phyloP scores from a whole-genome alignment of 1,140 invertebrate genomes.

The Rhagoletis pomonella region DNA sequence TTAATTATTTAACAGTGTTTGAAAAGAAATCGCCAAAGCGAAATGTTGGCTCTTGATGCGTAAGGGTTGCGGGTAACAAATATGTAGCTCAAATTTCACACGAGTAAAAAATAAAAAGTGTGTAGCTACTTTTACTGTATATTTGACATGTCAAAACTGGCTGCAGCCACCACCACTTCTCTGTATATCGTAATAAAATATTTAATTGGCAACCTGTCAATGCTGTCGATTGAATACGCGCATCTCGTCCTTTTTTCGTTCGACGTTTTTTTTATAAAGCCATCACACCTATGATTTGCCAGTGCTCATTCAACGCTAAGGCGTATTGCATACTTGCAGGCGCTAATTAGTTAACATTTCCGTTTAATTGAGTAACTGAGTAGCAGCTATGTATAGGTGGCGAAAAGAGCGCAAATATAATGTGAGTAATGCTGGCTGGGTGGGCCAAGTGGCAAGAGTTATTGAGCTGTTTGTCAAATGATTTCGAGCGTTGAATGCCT shows the following conservation, averaged over 20 bases:
- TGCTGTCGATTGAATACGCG: neutral
- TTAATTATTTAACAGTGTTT: constrained; percentile 69
- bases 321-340: constrained; percentile 55
- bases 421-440: neutral
- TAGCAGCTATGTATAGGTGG: neutral
- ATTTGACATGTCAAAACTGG: constrained; percentile 36
- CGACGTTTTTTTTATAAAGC: neutral
- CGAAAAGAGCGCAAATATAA: neutral
- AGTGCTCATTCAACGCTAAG: neutral
- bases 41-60: neutral
- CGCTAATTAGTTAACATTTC: constrained; percentile 73
- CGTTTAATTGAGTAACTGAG: constrained; percentile 66
- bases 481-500: constrained; percentile 39
- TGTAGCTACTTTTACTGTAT: neutral
- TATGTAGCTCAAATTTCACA: neutral
- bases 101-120: neutral
- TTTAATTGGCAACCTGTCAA: constrained; percentile 51
- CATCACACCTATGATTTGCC: constrained; percentile 10
- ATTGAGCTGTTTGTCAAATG: neutral
- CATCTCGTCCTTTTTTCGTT: neutral
- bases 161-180: neutral
- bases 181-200: constrained; percentile 32
- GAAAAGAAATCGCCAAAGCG: constrained; percentile 62
- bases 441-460: neutral
- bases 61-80: neutral